A percentile compares a stretch with the other conserved stretches of the same genome.
Evolutionary conservation across 2,113 vertebrate species (phyloP).

Genomic region (Tympanuchus pallidicinctus): DNA sequence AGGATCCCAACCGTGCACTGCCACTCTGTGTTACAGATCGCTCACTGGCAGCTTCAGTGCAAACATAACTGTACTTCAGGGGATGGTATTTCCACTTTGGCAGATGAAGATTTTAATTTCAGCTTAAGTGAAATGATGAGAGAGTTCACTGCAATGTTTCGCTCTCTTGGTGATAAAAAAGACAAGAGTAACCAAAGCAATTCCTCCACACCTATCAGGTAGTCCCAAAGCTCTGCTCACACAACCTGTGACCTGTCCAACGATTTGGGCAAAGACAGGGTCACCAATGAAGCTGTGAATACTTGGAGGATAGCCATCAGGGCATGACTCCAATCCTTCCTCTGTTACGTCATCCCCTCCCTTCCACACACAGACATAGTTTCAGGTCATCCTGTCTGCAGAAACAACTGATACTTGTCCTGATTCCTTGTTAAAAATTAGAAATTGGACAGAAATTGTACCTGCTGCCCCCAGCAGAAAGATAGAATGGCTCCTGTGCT

Average conservation of each 20-base stretch:
- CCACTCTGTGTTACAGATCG: neutral
- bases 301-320: neutral
- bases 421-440: neutral
- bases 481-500: neutral
- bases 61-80: neutral
- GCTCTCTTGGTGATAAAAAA: neutral
- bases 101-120: slow-evolving; percentile 8
- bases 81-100: neutral
- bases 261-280: neutral
- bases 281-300: neutral
- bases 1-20: neutral
- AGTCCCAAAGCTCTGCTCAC: neutral
- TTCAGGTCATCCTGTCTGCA: neutral
- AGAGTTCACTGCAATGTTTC: neutral
- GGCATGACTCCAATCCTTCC: accelerated
- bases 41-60: neutral
- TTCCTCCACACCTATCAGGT: neutral
- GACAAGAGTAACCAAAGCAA: neutral
- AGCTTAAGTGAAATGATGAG: neutral
- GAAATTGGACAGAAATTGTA: neutral
- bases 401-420: neutral
- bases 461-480: neutral
- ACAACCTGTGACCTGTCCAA: neutral
- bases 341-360: neutral
- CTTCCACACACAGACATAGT: neutral